Base-by-base conservation (phyloP, 2,113 vertebrate genomes). In the Onychorhynchus coronatus region DNA sequence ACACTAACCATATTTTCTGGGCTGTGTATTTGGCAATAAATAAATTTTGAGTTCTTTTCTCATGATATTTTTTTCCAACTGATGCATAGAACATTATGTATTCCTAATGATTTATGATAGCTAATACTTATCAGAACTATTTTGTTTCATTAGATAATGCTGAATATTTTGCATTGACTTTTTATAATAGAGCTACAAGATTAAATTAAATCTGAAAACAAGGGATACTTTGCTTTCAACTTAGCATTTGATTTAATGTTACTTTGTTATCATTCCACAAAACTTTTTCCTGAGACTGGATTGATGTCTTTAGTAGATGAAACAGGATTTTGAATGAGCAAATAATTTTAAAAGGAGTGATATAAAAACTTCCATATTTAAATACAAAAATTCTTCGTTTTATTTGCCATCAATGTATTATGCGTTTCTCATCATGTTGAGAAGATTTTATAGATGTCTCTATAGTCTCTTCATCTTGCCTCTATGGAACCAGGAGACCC, bases 1-100 rank as follows among this genome's bases (percentile, higher is more conserved):
- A 82, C 75, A 72, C 13, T 85, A 92, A 77, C 46, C 35, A 24
- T 30, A 41, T 91, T 92, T 97, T 96, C 50, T 95, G 53, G 65
- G 63, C 68, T 79, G 53, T 35, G 55, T 9, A 56, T 27, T 89
- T 91, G 66, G 16, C 8, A 87, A 30, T 93, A 93, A 96, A 87
- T 96, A 95, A 94, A 86, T 85, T 41, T 90, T 95, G 7, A 49
- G 25, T 86, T 84, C 20, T 68, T 96, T 94, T 93, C 53, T 84
- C 59, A 49, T 21, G 44, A 5, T 91, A 41, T 68, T 94, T 49
- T 91, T 97, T 96, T 62, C n/a, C 44, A 95, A 31, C 44, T 73
- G 67, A 35, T 89, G 30, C 22, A 72, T 72, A 96, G 85, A 97
- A 37, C 30, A 52, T 85, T 62, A 27, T 92, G 2, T 94, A 80